Base-by-base conservation (phyloP, 1,140 invertebrate species). In the Dolichoris vasculosae region DNA sequence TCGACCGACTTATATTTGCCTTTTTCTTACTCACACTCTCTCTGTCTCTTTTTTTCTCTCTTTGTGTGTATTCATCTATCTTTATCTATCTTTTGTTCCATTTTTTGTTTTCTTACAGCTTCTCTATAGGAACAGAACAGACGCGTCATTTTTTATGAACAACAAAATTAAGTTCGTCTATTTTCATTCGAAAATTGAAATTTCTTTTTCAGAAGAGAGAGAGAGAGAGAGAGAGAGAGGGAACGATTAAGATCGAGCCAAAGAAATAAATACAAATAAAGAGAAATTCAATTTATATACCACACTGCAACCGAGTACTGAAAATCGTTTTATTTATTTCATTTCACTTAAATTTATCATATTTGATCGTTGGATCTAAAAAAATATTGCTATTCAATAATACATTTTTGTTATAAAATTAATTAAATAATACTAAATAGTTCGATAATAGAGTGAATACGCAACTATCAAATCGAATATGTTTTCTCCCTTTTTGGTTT, bases 31-130 rank as follows among this genome's bases (percentile, higher is more conserved):
- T 67, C 64, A 4, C 63, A 30, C 63, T 64, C 2, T 64, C 63
- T 64, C 63, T 64, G 26, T 64, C 63, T 64, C 63, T 64, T 20
- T 64, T n/a, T 64, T n/a, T 76, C 46, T 76, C 73, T 46, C n/a
- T 46, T 8, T n/a, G n/a, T n/a, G n/a, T n/a, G n/a, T n/a, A n/a
- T n/a, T n/a, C n/a, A n/a, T n/a, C n/a, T n/a, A n/a, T n/a, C 35
- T 75, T 30, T 46, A 20, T 75, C 40, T 75, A 46, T 51, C 73
- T 26, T 20, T 0, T 32, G 40, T 0, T 32, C 0, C 15, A 3
- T 43, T 55, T 77, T n/a, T 77, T 11, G 26, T 77, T 13, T 43
- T 26, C 38, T 32, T 73, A 9, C 32, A 38, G 8, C 17, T 43
- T 6, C 0, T 1, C 20, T 23, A 73, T 26, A 43, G 20, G 38